These are phyloP conservation scores for Neria commutata DNA, from an alignment of 2,888 invertebrate genomes.

Conservation along the genomic window DNA sequence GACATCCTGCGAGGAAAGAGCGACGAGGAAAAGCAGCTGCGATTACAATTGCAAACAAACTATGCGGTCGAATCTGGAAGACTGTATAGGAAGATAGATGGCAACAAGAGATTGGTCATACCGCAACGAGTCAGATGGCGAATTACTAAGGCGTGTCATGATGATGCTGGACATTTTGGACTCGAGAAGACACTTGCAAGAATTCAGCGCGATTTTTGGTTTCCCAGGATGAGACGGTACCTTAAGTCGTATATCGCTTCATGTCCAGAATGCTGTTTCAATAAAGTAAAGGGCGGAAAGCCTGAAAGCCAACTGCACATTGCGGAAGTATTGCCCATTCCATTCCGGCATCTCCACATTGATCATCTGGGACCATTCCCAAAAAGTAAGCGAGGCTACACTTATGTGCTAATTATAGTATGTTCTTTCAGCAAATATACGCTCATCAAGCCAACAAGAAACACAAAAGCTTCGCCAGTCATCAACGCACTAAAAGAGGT, in stretches of 20 bases:
- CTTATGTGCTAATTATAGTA: not conserved
- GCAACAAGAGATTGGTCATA: slow-evolving; percentile 8
- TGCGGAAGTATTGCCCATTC: slow-evolving; percentile 18
- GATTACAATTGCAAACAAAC: not conserved
- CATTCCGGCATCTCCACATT: slow-evolving; percentile 30
- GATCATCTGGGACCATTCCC: slow-evolving; percentile 36
- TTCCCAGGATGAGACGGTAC: slow-evolving; percentile 28
- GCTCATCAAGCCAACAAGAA: slow-evolving; percentile 22
- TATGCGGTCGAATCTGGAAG: not conserved
- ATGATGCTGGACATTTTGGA: slow-evolving; percentile 32
- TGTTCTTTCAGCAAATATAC: slow-evolving; percentile 29
- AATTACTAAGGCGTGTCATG: slow-evolving; percentile 30
- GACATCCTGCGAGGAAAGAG: not conserved
- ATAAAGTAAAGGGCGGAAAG: slow-evolving; percentile 24
- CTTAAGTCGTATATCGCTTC: slow-evolving; percentile 29
- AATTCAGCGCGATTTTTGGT: slow-evolving; percentile 35
- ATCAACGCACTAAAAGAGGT: slow-evolving; percentile 22
- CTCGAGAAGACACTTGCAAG: slow-evolving; percentile 30
- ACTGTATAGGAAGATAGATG: slow-evolving; percentile 19
- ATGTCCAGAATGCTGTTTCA: slow-evolving; percentile 30
- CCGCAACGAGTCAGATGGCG: slow-evolving; percentile 10
- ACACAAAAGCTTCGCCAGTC: slow-evolving; percentile 31
- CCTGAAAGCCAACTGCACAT: slow-evolving; percentile 24
- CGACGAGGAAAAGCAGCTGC: not conserved
- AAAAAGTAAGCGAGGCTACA: slow-evolving; percentile 8